Conservation (phyloP, 2,888 invertebrate genomes). For the Corythucha ciliata region DNA sequence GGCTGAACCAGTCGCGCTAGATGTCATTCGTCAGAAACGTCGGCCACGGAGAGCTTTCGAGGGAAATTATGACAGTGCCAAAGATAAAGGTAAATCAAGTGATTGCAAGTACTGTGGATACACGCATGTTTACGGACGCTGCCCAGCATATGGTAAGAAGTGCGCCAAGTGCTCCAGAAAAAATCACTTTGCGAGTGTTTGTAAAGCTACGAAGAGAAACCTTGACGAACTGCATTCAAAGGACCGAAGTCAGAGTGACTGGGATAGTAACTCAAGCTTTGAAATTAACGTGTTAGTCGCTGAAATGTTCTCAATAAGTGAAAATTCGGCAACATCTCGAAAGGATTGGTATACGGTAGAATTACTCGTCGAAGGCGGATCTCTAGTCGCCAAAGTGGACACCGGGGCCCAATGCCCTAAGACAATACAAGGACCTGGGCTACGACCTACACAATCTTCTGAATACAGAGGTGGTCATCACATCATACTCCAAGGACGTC, state of each 20-base stretch:
- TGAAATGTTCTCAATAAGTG: neutral
- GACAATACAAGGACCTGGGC: neutral
- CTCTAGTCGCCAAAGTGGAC: slow-evolving; percentile 1
- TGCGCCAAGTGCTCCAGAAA: neutral
- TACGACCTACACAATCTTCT: neutral
- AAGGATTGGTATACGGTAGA: slow-evolving; percentile 1
- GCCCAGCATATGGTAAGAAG: slow-evolving; percentile 3
- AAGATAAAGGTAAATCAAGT: too few relatives aligned
- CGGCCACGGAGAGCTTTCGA: too few relatives aligned
- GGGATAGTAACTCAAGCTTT: slow-evolving; percentile 6
- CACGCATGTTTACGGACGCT: slow-evolving; percentile 2
- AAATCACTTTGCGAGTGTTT: slow-evolving; percentile 6
- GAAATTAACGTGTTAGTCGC: neutral
- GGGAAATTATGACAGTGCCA: too few relatives aligned
- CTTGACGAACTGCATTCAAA: neutral
- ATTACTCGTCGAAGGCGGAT: neutral
- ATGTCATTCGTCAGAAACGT: neutral
- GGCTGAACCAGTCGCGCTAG: neutral
- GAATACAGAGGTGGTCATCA: neutral
- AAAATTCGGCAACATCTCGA: neutral
- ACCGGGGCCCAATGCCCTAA: slow-evolving; percentile 8
- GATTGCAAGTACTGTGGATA: slow-evolving; percentile 11
- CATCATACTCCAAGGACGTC: slow-evolving; percentile 5
- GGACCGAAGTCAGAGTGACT: neutral
- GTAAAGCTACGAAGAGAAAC: neutral